Base-by-base conservation (phyloP, 1,140 invertebrate genomes). In the Oscheius sp. region DNA sequence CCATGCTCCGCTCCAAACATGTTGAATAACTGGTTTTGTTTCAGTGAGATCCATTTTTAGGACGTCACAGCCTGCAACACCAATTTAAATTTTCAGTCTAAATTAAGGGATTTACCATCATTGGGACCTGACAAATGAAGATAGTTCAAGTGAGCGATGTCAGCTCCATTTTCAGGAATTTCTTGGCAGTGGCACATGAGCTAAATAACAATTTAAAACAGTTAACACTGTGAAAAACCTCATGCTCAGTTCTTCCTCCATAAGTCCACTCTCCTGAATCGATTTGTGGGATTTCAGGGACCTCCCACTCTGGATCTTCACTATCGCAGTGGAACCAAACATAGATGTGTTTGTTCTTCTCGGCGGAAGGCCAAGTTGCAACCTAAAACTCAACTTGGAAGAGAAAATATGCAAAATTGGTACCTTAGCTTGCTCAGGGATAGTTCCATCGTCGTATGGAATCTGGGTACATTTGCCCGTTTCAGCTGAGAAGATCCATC, bases 151-250 rank as follows among this genome's bases (percentile, higher is more conserved):
- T 95, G 93, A 0, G 90, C 90, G 1, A 91, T 86, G 82, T 95
- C 93, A 0, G 92, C 91, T 0, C 92, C 93, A 79, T 95, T 95
- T 85, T 95, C 93, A 0, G 93, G 92, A 49, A 95, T 91, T 80
- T 95, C 93, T 91, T 94, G 84, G 10, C 87, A 86, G 73, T 88
- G 87, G 75, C 86, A 85, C 55, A 87, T 90, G 46, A 93, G 87
- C 32, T 45, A 59, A 59, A 26, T 26, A 15, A 13, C 55, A 13
- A 59, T 18, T 18, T 28, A 15, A 26, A 28, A 59, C 15, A 15
- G 13, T 15, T 15, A 13, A 15, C 15, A 18, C 18, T 59, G 15
- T 59, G 55, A 1, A 0, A 15, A 20, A 59, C 29, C 29, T 73
- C 71, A 38, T 73, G 71, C n/a, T 73, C 52, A 28, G 63, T 67